phyloP scores from a whole-genome alignment of 2,888 invertebrate genomes.

The Slavum lentiscoides region DNA sequence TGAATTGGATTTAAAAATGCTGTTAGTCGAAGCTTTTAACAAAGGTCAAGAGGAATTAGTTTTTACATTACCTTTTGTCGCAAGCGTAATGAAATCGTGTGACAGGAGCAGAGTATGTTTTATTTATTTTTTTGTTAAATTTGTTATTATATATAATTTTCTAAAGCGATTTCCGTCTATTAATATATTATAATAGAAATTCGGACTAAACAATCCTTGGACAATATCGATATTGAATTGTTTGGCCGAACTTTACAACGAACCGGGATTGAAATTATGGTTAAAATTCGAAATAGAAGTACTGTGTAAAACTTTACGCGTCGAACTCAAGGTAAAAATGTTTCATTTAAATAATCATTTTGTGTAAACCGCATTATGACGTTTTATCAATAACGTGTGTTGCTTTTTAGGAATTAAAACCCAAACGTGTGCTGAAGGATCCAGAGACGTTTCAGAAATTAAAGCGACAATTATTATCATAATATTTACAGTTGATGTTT shows the following conservation, averaged over 20 bases:
- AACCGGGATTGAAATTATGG: constrained; percentile 93
- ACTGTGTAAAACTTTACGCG: constrained; percentile 86
- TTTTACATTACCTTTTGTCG: constrained; percentile 98
- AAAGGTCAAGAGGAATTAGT: constrained; percentile 96
- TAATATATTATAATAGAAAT: constrained; percentile 65
- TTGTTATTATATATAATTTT: background rate
- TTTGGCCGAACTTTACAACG: constrained; percentile 93
- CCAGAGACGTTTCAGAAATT: constrained; percentile 78
- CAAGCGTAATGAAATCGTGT: constrained; percentile 95
- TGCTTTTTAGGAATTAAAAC: constrained; percentile 72
- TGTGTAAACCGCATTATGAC: background rate
- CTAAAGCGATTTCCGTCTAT: constrained; percentile 19
- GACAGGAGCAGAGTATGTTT: constrained; percentile 81
- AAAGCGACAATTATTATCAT: constrained; percentile 80
- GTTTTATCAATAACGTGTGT: constrained; percentile 29
- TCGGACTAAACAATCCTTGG: constrained; percentile 98
- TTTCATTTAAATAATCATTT: background rate
- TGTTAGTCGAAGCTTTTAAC: constrained; percentile 94
- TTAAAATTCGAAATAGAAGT: constrained; percentile 99
- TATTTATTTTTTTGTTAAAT: background rate
- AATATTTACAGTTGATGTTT: constrained; percentile 64
- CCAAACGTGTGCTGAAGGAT: constrained; percentile 85
- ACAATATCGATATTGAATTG: constrained; percentile 96
- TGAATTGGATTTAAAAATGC: constrained; percentile 92
- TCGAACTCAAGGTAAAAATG: constrained; percentile 73